Base-by-base conservation (phyloP, 2,113 vertebrate species). In the Pelodiscus sinensis region DNA sequence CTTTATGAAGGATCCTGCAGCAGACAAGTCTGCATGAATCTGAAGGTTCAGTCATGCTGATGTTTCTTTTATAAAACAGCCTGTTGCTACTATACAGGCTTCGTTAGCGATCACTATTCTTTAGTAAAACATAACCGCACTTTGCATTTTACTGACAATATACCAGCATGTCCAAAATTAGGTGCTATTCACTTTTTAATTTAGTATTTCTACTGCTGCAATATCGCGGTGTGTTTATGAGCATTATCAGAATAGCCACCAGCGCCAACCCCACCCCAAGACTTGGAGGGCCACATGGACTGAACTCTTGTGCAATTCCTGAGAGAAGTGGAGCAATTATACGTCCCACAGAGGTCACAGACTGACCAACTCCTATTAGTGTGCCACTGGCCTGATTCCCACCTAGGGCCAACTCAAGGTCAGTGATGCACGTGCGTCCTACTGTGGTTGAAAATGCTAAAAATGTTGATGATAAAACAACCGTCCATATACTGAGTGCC, bases 231-330 rank as follows among this genome's bases (percentile, higher is more conserved):
- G 91, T 97, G 90, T 96, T 97, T 2, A 57, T 31, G 1, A 98
- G 93, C 98, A 98, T 98, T 58, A 99, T 94, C 62, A 99, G 79
- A 84, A 99, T 96, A 16, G 99, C 99, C 78, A 94, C 86, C 3
- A 99, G 95, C 19, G 98, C 99, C 50, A 99, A 96, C 11, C 96
- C 93, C 5, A 98, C 98, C 0, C 99, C 99, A 38, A 99, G 97
- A 88, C 98, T 97, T 0, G 99, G 98, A 2, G 99, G 99, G 0
- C 99, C 99, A 22, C 99, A 99, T 3, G 99, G 99, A 93, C 98
- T 99, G 93, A 99, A 97, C 96, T 99, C 99, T 96, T 99, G 99
- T 52, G 98, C 97, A 84, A 99, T 83, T 58, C 99, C 99, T 0
- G 99, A 99, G 38, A 99, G 98, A 9, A 99, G 97, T 0, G 99